A percentile compares a stretch with the other conserved stretches of the same genome.
Evolutionary conservation across 2,888 invertebrate genomes (phyloP).

Genomic region (Poecilus cupreus): DNA sequence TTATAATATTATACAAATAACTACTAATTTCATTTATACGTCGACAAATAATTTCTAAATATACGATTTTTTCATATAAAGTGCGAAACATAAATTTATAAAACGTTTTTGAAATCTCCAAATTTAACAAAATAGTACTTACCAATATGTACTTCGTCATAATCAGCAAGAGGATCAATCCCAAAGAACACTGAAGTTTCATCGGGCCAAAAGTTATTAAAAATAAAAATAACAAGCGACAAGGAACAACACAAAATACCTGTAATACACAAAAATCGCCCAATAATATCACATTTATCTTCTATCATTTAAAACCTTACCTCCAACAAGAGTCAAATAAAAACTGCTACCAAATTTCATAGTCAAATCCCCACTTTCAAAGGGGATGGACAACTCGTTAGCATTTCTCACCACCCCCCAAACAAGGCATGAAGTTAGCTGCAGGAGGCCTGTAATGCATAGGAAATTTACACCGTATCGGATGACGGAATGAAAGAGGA

Average conservation of each 20-base stretch:
- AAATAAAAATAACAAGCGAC: constrained; percentile 70
- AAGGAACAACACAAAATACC: constrained; percentile 73
- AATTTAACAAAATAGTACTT: constrained; percentile 64
- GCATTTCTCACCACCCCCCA: constrained; percentile 75
- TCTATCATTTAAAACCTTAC: constrained; percentile 67
- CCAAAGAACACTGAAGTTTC: constrained; percentile 73
- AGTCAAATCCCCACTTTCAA: constrained; percentile 71
- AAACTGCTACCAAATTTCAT: constrained; percentile 74
- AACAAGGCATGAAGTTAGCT: constrained; percentile 74
- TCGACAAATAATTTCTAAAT: too few relatives aligned
- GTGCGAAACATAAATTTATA: too few relatives aligned
- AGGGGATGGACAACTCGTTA: constrained; percentile 74
- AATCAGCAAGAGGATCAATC: constrained; percentile 73
- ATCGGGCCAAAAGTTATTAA: constrained; percentile 73
- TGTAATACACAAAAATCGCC: constrained; percentile 65
- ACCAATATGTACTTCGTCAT: constrained; percentile 74
- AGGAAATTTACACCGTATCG: constrained; percentile 75
- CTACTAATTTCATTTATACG: too few relatives aligned
- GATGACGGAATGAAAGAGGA: constrained; percentile 75
- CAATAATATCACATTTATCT: neutral
- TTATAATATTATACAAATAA: too few relatives aligned
- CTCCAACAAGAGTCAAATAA: constrained; percentile 74
- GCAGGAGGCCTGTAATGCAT: constrained; percentile 73
- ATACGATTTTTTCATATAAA: too few relatives aligned
- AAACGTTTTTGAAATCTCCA: too few relatives aligned